These are phyloP conservation scores for Serripes groenlandicus DNA, from an alignment of 2,888 invertebrate species.

Conservation along the genomic window DNA sequence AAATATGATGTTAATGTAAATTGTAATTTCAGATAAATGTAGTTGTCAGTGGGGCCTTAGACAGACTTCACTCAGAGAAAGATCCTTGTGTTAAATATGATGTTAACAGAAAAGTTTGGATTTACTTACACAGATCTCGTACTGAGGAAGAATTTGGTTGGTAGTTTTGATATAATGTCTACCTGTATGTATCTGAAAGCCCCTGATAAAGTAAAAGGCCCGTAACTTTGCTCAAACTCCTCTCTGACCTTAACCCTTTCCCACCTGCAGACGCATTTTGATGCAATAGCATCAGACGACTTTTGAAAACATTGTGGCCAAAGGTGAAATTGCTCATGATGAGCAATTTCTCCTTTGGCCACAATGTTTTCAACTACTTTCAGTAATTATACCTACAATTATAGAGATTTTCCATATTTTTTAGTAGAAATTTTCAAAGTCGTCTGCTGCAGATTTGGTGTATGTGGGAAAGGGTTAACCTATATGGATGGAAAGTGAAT, in stretches of 20 bases:
- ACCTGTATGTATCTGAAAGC: no score
- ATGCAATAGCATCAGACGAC: neutral
- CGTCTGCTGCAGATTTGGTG: no score
- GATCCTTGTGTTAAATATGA: slow-evolving; percentile 98
- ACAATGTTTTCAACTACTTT: neutral
- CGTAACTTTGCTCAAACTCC: neutral
- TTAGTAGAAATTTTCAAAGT: no score
- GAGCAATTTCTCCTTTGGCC: neutral
- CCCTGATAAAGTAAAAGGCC: no score
- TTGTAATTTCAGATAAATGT: slow-evolving; percentile 83
- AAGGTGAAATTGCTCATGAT: neutral
- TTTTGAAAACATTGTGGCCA: neutral
- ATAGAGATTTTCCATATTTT: no score
- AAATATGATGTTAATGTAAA: slow-evolving; percentile 96
- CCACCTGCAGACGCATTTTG: neutral
- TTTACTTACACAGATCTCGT: slow-evolving; percentile 94
- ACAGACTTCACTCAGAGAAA: slow-evolving; percentile 94
- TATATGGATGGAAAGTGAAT: no score
- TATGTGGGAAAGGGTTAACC: no score
- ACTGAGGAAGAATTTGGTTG: slow-evolving; percentile 90
- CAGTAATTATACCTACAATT: no score
- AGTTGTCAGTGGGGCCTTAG: slow-evolving; percentile 93
- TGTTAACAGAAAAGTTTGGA: slow-evolving; percentile 96
- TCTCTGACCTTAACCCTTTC: neutral
- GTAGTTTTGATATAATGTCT: slow-evolving; percentile 47